Percentiles rank a stretch among this genome's conserved stretches.
Evolutionary conservation across 2,797 vertebrate genomes (phyloP).

Genomic region (Pantherophis vulpinus): DNA sequence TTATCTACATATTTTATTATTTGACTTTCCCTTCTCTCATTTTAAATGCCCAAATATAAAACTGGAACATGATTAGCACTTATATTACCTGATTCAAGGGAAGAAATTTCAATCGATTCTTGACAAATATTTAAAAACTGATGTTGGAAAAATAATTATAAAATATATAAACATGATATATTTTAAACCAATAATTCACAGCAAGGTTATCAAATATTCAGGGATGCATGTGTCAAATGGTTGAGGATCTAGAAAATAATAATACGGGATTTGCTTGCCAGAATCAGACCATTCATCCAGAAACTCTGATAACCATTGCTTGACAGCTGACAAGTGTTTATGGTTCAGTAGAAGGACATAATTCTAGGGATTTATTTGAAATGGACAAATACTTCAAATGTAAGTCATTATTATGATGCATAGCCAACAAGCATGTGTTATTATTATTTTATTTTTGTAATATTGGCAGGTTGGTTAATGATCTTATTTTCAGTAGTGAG

Average conservation of each 20-base stretch:
- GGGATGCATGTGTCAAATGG: constrained; percentile 10
- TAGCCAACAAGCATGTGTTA: constrained; percentile 32
- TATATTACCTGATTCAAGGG: background rate
- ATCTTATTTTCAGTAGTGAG: constrained; percentile 53
- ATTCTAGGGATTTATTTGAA: constrained; percentile 16
- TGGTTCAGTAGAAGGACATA: background rate
- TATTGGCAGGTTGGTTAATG: constrained; percentile 59
- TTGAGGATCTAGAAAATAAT: background rate
- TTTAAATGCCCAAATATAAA: background rate
- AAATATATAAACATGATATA: constrained; percentile 4
- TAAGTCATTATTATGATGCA: constrained; percentile 14
- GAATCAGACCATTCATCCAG: accelerated
- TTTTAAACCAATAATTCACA: constrained; percentile 25
- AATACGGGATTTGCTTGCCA: background rate
- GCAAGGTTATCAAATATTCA: constrained; percentile 31
- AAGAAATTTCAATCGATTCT: background rate
- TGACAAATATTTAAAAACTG: constrained; percentile 2
- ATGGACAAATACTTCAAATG: constrained; percentile 23
- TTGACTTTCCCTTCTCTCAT: background rate
- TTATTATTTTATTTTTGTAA: constrained; percentile 26
- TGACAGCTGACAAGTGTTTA: constrained; percentile 33
- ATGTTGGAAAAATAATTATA: constrained; percentile 16
- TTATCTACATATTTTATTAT: background rate
- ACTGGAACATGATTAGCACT: background rate
- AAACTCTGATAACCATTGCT: constrained; percentile 28